These are phyloP conservation scores for Stenchaetothrips biformis DNA, from an alignment of 2,888 invertebrate species.

Conservation along the genomic window DNA sequence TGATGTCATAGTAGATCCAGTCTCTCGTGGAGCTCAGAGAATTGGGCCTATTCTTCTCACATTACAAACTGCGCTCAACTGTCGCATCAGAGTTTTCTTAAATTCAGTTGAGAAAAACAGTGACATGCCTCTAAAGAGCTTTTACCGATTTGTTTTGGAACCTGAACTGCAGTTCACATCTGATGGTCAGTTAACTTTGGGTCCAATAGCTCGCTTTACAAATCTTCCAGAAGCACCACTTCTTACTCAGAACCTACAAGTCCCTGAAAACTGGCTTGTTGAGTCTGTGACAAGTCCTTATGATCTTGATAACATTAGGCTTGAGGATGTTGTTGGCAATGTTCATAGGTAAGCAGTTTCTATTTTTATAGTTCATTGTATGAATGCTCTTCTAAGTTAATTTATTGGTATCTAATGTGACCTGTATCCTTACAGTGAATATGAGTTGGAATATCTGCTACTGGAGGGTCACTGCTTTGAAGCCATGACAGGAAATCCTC, in stretches of 20 bases:
- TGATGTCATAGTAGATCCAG: slow-evolving; percentile 86
- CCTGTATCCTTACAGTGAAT: slow-evolving; percentile 65
- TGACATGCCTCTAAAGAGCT: slow-evolving; percentile 96
- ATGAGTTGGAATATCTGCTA: slow-evolving; percentile 89
- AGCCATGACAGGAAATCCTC: slow-evolving; percentile 81
- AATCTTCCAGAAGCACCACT: slow-evolving; percentile 88
- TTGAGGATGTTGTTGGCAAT: slow-evolving; percentile 85
- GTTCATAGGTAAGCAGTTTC: slow-evolving; percentile 62
- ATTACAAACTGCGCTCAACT: slow-evolving; percentile 81
- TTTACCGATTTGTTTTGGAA: slow-evolving; percentile 91
- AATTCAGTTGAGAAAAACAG: slow-evolving; percentile 95
- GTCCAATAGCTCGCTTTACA: slow-evolving; percentile 78
- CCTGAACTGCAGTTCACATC: slow-evolving; percentile 77
- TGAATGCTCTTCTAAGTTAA: slow-evolving; percentile 16
- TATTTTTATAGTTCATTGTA: slow-evolving; percentile 10
- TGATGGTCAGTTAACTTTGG: slow-evolving; percentile 63
- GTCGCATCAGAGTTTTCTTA: slow-evolving; percentile 80
- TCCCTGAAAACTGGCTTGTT: slow-evolving; percentile 94
- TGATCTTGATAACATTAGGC: slow-evolving; percentile 94
- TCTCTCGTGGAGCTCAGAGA: slow-evolving; percentile 89
- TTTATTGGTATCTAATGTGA: slow-evolving; percentile 25
- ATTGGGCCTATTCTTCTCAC: slow-evolving; percentile 77
- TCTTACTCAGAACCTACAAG: slow-evolving; percentile 80
- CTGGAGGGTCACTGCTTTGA: slow-evolving; percentile 96
- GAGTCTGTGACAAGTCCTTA: slow-evolving; percentile 88